phyloP scores from a whole-genome alignment of 1,140 invertebrate species.

The Sinonovacula constricta region DNA sequence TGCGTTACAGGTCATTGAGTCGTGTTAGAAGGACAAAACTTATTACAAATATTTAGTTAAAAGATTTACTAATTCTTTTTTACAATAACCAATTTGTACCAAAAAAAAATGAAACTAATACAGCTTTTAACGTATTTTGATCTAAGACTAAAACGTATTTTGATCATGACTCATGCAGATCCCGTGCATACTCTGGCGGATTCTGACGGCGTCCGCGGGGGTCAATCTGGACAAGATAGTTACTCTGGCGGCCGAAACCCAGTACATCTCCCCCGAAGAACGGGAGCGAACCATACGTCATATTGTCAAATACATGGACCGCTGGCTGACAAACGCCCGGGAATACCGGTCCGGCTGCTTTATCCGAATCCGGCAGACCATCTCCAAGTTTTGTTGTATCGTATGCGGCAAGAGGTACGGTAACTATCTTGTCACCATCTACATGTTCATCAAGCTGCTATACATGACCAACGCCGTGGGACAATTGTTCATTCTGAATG shows the following conservation, averaged over 20 bases:
- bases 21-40: too few species aligned
- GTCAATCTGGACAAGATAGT: slow-evolving; percentile 78
- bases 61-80: too few species aligned
- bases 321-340: slow-evolving; percentile 76
- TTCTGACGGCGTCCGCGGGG: slow-evolving; percentile 79
- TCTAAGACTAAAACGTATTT: too few species aligned
- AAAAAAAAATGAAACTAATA: too few species aligned
- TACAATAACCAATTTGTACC: too few species aligned
- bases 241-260: slow-evolving; percentile 75
- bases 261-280: slow-evolving; percentile 76
- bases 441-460: slow-evolving; percentile 80
- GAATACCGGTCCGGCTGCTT: slow-evolving; percentile 74
- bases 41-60: too few species aligned
- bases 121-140: too few species aligned
- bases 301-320: slow-evolving; percentile 77
- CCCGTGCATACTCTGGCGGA: slow-evolving; percentile 81
- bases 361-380: slow-evolving; percentile 72
- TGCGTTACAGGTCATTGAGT: too few species aligned
- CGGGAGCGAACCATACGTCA: slow-evolving; percentile 77
- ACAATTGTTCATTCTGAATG: slow-evolving; percentile 80
- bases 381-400: slow-evolving; percentile 75
- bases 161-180: slow-evolving; percentile 59
- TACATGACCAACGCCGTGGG: slow-evolving; percentile 80
- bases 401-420: slow-evolving; percentile 79
- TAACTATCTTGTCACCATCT: slow-evolving; percentile 79